Conservation (phyloP, 2,113 vertebrate species). For the Raphicerus campestris region DNA sequence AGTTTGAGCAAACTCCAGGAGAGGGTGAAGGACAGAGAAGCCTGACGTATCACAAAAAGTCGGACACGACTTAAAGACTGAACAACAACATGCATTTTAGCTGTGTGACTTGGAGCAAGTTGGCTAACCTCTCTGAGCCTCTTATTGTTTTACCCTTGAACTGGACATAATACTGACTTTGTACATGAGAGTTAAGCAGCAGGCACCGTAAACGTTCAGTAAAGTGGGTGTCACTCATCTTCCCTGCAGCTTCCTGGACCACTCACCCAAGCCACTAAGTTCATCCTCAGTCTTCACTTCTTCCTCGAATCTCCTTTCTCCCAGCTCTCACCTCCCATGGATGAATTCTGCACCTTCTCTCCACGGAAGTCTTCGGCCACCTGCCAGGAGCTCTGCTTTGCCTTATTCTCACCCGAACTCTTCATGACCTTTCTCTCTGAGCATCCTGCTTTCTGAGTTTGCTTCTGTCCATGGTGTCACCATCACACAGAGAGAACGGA, state of each 20-base stretch:
- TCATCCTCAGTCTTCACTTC: neutral
- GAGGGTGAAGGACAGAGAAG: neutral
- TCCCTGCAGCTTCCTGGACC: neutral
- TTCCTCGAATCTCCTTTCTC: neutral
- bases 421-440: neutral
- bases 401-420: neutral
- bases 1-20: neutral
- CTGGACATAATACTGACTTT: neutral
- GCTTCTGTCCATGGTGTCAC: accelerated
- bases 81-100: neutral
- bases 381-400: neutral
- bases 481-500: neutral
- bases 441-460: neutral
- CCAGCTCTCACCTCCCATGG: neutral
- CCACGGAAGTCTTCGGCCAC: too few relatives aligned
- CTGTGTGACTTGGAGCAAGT: neutral
- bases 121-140: neutral
- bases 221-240: accelerated
- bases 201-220: neutral
- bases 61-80: neutral
- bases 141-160: neutral
- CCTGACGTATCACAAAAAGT: neutral
- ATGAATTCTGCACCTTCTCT: neutral
- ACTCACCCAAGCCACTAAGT: neutral
- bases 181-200: too few relatives aligned